phyloP scores from a whole-genome alignment of 1,140 invertebrate species.

The Bombus pascuorum region DNA sequence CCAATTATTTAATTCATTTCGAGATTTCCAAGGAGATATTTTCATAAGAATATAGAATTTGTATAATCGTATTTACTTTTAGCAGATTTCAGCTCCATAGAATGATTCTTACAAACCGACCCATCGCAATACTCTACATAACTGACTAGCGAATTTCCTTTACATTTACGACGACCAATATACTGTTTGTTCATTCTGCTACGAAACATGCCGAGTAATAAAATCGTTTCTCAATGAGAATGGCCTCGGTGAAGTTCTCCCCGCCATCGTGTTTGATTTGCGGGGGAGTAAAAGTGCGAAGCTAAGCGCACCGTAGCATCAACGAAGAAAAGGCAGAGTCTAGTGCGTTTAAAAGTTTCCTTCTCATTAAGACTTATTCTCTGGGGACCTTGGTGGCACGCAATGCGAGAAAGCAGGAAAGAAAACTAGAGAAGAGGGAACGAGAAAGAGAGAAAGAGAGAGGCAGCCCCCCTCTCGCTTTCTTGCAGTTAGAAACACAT shows the following conservation, averaged over 20 bases:
- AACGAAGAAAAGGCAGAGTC: constrained; percentile 59
- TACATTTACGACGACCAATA: not conserved
- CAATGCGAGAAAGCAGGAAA: constrained; percentile 11
- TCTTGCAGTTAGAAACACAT: constrained; percentile 76
- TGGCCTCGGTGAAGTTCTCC: too few species aligned
- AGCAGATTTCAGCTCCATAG: too few species aligned
- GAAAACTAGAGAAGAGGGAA: not conserved
- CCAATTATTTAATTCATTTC: not conserved
- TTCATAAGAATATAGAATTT: too few species aligned
- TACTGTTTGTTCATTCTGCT: not conserved
- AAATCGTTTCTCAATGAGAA: constrained; percentile 24
- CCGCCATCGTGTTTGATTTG: not conserved
- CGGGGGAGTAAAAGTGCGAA: constrained; percentile 23
- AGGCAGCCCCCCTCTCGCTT: constrained; percentile 8
- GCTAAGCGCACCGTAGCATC: constrained; percentile 46
- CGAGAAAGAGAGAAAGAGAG: not conserved
- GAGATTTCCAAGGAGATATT: not conserved
- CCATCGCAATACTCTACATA: not conserved
- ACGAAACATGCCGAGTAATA: not conserved
- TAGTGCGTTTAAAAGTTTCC: constrained; percentile 77
- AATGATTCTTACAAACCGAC: too few species aligned
- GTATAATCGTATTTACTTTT: not conserved
- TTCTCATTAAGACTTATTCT: constrained; percentile 78
- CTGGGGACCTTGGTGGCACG: constrained; percentile 64
- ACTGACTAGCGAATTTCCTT: not conserved